A percentile compares a stretch with the other conserved stretches of the same genome.
Conservation (phyloP, 2,888 invertebrate genomes). For the Drosophila testacea region DNA sequence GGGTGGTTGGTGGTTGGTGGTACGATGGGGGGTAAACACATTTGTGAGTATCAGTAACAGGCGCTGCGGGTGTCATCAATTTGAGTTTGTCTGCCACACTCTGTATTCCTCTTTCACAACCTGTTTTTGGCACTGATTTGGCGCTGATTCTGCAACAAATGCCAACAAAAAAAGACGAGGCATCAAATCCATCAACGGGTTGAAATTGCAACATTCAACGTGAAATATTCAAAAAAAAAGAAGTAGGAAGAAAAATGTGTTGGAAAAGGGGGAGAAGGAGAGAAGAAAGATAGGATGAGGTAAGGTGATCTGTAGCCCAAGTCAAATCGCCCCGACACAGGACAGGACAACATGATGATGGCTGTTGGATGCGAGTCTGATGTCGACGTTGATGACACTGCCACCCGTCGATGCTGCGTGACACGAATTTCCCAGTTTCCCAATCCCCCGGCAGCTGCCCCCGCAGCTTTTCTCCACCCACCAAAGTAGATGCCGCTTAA, state of each 20-base stretch:
- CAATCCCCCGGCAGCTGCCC: not conserved
- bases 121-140: constrained; percentile 71
- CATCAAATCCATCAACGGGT: constrained; percentile 81
- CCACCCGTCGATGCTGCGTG: constrained; percentile 74
- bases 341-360: constrained; percentile 68
- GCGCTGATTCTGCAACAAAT: constrained; percentile 69
- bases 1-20: no score
- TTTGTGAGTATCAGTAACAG: constrained; percentile 75
- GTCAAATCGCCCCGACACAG: constrained; percentile 47
- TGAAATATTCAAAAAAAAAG: constrained; percentile 35
- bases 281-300: not conserved
- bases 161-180: constrained; percentile 29
- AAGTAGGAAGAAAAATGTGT: not conserved
- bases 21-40: constrained; percentile 21
- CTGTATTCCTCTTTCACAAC: not conserved
- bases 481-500: constrained; percentile 79
- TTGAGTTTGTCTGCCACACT: constrained; percentile 59
- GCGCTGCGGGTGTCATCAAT: constrained; percentile 79
- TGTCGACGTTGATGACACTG: constrained; percentile 66
- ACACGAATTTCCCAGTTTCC: constrained; percentile 65
- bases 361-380: constrained; percentile 39
- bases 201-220: constrained; percentile 78
- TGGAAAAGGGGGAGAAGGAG: not conserved
- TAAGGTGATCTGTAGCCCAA: constrained; percentile 25
- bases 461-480: not conserved